Base-by-base conservation (phyloP, 2,888 invertebrate genomes). In the Orthosia cruda region DNA sequence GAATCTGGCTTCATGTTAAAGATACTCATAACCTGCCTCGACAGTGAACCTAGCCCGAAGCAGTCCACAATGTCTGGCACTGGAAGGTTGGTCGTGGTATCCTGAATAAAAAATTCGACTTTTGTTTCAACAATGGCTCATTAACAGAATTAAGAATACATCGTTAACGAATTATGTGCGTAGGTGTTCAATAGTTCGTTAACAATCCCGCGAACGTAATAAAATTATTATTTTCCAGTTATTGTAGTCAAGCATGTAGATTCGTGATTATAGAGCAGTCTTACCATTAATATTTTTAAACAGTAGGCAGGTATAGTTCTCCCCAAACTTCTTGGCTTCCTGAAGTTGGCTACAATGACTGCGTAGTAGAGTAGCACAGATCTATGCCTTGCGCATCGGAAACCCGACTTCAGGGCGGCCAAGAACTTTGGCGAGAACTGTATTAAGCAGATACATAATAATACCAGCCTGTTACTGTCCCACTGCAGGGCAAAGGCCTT, bases 21-120 rank as follows among this genome's bases (percentile, higher is more conserved):
- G 12, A 97, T 85, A 88, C 91, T 93, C n/a, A 93, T 90, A n/a
- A 97, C 79, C 59, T 91, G 87, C 0, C 84, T 80, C 0, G 95
- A 91, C 1, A 97, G 64, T 0, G 93, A 88, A 0, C 97, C 97
- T 57, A 97, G 82, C 0, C 97, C 97, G 73, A 97, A 96, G 77
- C 97, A 97, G 81, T 97, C 97, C 52, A 97, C 95, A 2, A 83
- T n/a, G 15, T 62, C 68, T n/a, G 83, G 85, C 40, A 83, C 83
- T 11, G 85, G 74, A 3, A 71, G 77, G n/a, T 18, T 52, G 4
- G 81, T 84, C 12, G 85, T 84, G 13, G 85, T 84, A 1, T 73
- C 85, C 83, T 83, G 45, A 45, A 65, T 20, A 72, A 23, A 4
- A 4, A 55, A 69, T 54, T n/a, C 3, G 1, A 20, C 12, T 65